phyloP scores from a whole-genome alignment of 2,113 vertebrate species.

The Mirza zaza region DNA sequence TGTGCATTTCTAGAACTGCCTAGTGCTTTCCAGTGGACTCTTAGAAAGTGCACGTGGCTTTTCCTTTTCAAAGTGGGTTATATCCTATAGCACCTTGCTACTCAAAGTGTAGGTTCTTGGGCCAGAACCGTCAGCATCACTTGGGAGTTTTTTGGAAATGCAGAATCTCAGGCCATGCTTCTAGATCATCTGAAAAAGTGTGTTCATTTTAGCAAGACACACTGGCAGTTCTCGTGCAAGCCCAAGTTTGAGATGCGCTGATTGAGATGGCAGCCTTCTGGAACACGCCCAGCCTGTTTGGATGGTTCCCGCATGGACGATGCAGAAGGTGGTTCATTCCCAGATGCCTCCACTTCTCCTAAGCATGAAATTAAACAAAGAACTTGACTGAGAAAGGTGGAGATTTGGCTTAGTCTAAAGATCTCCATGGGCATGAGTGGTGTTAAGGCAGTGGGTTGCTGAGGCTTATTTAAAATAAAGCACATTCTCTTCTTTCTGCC shows the following conservation, averaged over 20 bases:
- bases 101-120: neutral
- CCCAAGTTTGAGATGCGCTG: neutral
- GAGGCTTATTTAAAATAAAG: neutral
- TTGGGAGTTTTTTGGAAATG: neutral
- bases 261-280: neutral
- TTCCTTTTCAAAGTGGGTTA: neutral
- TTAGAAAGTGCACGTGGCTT: neutral
- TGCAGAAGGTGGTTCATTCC: neutral
- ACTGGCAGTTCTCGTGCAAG: fast-evolving
- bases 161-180: neutral
- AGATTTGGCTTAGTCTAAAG: neutral
- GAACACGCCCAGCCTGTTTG: neutral
- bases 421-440: neutral
- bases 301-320: neutral
- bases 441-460: neutral
- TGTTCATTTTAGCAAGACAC: neutral
- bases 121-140: fast-evolving
- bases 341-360: neutral
- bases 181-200: neutral
- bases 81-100: neutral
- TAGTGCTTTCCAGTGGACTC: neutral
- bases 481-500: neutral
- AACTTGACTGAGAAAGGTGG: neutral
- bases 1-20: neutral
- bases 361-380: neutral